Percentiles rank a stretch among this genome's conserved stretches.
These are phyloP conservation scores for Genyomyrus donnyi DNA, from an alignment of 2,113 vertebrate species.

Conservation along the genomic window DNA sequence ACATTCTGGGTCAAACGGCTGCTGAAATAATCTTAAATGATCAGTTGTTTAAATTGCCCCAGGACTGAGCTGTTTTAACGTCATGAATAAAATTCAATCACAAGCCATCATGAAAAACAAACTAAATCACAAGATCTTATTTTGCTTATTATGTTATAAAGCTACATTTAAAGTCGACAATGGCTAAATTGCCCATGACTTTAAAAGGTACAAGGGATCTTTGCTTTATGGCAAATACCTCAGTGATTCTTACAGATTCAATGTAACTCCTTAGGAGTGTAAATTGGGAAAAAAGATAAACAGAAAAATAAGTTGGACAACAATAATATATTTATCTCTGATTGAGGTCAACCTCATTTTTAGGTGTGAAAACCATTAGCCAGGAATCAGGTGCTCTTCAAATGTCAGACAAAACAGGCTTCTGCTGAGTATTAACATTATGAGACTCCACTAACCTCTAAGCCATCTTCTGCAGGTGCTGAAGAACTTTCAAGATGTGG, in stretches of 20 bases:
- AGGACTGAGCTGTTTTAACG: neutral
- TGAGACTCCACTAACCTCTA: neutral
- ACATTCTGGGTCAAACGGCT: neutral
- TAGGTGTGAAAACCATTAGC: constrained; percentile 56
- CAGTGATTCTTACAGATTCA: constrained; percentile 39
- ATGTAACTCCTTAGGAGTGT: constrained; percentile 50
- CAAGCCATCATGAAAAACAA: constrained; percentile 11
- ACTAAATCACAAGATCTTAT: neutral
- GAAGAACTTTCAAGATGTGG: neutral
- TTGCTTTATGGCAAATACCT: constrained; percentile 37
- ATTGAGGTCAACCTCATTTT: constrained; percentile 42
- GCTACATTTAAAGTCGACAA: neutral
- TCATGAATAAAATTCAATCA: neutral
- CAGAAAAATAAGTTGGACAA: constrained; percentile 42
- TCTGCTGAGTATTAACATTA: neutral
- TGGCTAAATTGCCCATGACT: neutral
- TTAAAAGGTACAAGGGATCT: constrained; percentile 18
- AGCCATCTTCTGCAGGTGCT: neutral
- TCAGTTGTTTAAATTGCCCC: neutral
- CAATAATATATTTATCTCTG: constrained; percentile 35
- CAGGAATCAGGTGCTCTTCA: constrained; percentile 56
- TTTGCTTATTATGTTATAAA: neutral
- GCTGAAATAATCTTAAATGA: neutral
- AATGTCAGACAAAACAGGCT: constrained; percentile 54
- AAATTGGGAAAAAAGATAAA: constrained; percentile 37